Percentiles rank a stretch among this genome's conserved stretches.
phyloP scores from a whole-genome alignment of 92 coral and sea anemone species.

The Virgularia gustaviana region DNA sequence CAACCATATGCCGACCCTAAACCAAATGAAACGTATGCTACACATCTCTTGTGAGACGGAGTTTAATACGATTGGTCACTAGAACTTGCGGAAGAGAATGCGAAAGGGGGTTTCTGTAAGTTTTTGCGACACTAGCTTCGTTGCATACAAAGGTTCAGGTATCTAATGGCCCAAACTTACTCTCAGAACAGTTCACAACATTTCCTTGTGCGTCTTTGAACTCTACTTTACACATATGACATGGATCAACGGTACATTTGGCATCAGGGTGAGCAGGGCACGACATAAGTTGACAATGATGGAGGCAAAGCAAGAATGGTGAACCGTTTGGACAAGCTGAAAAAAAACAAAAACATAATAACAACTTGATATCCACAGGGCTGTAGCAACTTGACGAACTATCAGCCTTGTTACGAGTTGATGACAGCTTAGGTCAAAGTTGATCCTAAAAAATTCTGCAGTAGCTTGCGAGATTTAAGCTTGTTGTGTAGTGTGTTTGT shows the following conservation, averaged over 20 bases:
- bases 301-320: constrained; percentile 85
- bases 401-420: too few species aligned
- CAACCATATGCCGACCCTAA: too few species aligned
- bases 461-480: neutral
- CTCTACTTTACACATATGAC: constrained; percentile 79
- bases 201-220: constrained; percentile 69
- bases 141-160: neutral
- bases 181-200: constrained; percentile 82
- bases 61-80: constrained; percentile 27
- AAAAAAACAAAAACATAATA: neutral
- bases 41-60: too few species aligned
- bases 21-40: too few species aligned
- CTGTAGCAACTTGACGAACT: too few species aligned
- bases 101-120: too few species aligned
- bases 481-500: neutral
- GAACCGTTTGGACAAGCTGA: constrained; percentile 86
- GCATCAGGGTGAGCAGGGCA: constrained; percentile 85
- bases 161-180: constrained; percentile 37
- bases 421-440: too few species aligned
- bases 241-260: constrained; percentile 85
- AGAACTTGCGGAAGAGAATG: constrained; percentile 15
- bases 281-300: constrained; percentile 73
- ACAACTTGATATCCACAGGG: too few species aligned
- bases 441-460: neutral
- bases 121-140: neutral